Conservation (phyloP, 1,140 invertebrate genomes). For the Sitobion miscanthi region DNA sequence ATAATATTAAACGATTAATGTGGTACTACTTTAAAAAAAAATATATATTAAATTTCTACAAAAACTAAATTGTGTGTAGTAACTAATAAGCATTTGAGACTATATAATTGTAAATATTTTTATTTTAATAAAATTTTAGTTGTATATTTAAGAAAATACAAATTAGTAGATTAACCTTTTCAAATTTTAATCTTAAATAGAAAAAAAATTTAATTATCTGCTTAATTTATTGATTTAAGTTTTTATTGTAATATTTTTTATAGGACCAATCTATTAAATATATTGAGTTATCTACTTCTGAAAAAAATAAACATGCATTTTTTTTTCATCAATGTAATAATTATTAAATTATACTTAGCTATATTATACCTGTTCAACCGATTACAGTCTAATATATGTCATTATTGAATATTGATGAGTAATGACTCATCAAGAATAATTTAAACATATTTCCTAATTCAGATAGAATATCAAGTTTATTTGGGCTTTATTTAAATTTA, state of each 20-base stretch:
- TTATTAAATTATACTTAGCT: not conserved
- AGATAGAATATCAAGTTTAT: not conserved
- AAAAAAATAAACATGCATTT: not conserved
- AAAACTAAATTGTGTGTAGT: not conserved
- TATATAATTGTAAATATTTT: constrained; percentile 12
- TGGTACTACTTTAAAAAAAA: not conserved
- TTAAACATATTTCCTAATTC: not conserved
- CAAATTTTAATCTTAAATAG: not conserved
- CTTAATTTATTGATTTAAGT: no score
- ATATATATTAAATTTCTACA: not conserved
- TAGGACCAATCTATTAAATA: not conserved
- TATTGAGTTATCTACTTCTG: not conserved
- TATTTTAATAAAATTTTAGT: not conserved
- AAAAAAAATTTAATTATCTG: not conserved
- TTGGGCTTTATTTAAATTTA: not conserved
- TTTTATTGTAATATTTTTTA: not conserved
- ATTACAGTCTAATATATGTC: not conserved
- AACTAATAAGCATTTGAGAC: constrained; percentile 5
- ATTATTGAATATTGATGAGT: no score
- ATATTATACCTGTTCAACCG: not conserved
- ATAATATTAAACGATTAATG: not conserved
- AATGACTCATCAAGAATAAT: not conserved
- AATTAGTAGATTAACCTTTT: not conserved
- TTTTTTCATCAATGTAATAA: not conserved
- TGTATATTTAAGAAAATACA: not conserved